phyloP scores from a whole-genome alignment of 2,113 vertebrate genomes.

The Myanophis thanlyinensis region DNA sequence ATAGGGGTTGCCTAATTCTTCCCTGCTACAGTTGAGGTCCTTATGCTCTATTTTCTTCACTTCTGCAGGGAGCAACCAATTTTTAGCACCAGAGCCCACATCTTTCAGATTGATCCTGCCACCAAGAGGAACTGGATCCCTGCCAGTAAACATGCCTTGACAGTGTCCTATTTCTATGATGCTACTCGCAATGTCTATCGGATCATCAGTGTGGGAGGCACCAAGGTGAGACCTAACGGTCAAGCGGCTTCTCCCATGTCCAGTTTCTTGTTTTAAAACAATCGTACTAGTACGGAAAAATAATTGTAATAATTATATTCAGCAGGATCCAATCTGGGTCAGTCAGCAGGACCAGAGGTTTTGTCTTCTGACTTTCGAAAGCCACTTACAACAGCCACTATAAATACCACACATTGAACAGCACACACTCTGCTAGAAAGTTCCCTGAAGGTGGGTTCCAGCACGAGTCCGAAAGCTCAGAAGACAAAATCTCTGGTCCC shows the following conservation, averaged over 20 bases:
- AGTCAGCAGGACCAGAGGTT: no score
- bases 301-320: background rate
- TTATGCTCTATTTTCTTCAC: background rate
- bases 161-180: slow-evolving; percentile 95
- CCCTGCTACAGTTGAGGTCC: background rate
- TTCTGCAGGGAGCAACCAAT: slow-evolving; percentile 91
- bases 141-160: slow-evolving; percentile 91
- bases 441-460: no score
- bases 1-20: background rate
- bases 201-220: slow-evolving; percentile 97
- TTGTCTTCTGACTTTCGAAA: no score
- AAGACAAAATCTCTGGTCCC: no score
- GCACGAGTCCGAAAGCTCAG: no score
- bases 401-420: no score
- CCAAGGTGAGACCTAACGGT: slow-evolving; percentile 77
- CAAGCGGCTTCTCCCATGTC: background rate
- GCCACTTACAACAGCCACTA: no score
- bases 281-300: background rate
- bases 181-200: slow-evolving; percentile 88
- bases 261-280: background rate
- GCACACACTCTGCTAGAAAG: no score
- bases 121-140: slow-evolving; percentile 98
- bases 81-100: slow-evolving; percentile 93
- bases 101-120: slow-evolving; percentile 94
- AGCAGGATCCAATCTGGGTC: no score